A percentile compares a stretch with the other conserved stretches of the same genome.
phyloP scores from a whole-genome alignment of 2,888 invertebrate species.

The Ypsolopha sequella region DNA sequence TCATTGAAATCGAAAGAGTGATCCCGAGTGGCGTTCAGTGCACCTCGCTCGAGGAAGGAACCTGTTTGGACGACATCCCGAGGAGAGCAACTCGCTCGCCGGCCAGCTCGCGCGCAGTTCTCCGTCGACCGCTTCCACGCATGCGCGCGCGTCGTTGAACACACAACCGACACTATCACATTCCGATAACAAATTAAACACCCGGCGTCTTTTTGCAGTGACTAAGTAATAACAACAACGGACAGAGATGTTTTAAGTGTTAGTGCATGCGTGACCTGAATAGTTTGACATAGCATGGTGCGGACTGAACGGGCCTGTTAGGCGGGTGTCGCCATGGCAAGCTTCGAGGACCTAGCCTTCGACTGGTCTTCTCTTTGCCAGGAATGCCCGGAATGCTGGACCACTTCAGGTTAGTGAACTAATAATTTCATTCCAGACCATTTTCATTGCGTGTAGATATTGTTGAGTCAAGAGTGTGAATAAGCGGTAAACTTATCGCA shows the following conservation, averaged over 20 bases:
- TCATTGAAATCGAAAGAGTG: slow-evolving; percentile 64
- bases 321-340: slow-evolving; percentile 62
- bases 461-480: slow-evolving; percentile 9
- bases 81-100: slow-evolving; percentile 15
- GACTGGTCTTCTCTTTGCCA: slow-evolving; percentile 76
- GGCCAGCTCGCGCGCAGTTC: slow-evolving; percentile 52
- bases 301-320: slow-evolving; percentile 26
- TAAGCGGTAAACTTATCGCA: neutral
- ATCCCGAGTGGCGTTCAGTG: slow-evolving; percentile 23
- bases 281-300: slow-evolving; percentile 31
- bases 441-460: neutral
- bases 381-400: slow-evolving; percentile 74
- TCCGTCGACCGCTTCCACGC: slow-evolving; percentile 48
- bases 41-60: slow-evolving; percentile 26
- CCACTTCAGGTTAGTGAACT: slow-evolving; percentile 68
- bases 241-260: no score
- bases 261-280: slow-evolving; percentile 11
- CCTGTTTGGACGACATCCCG: slow-evolving; percentile 61
- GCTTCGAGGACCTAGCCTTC: slow-evolving; percentile 73
- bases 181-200: no score
- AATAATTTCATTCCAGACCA: neutral
- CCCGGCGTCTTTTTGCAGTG: no score
- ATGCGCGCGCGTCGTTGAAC: slow-evolving; percentile 36
- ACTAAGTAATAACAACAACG: no score
- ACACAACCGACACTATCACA: slow-evolving; percentile 6